Percentiles rank a stretch among this genome's conserved stretches.
These are phyloP conservation scores for Otis tarda DNA, from an alignment of 2,113 vertebrate genomes.

Conservation along the genomic window DNA sequence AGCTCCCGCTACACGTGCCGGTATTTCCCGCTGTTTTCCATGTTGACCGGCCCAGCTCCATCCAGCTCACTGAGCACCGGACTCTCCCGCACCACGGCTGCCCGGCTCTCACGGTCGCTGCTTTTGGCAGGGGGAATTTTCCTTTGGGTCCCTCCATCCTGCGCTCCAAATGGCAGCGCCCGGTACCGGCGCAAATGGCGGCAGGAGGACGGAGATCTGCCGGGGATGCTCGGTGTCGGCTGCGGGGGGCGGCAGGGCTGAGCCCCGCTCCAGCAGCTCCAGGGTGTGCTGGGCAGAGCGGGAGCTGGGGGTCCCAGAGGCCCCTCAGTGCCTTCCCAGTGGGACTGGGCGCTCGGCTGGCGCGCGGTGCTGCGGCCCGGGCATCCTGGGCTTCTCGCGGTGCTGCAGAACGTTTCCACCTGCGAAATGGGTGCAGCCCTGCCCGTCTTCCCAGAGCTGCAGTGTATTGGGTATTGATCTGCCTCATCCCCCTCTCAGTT, in stretches of 20 bases:
- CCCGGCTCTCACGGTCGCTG: fast-evolving
- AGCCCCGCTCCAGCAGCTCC: background rate
- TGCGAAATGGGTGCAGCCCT: background rate
- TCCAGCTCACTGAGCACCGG: background rate
- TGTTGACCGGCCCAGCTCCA: fast-evolving
- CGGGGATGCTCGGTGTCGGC: background rate
- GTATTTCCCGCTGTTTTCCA: background rate
- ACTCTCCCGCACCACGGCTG: background rate
- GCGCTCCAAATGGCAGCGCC: background rate
- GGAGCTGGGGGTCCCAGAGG: background rate
- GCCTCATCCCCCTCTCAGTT: background rate
- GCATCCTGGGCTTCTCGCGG: fast-evolving
- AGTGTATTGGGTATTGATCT: fast-evolving
- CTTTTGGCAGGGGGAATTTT: background rate
- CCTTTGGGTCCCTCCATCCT: background rate
- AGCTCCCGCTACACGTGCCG: background rate
- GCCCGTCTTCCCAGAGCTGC: background rate
- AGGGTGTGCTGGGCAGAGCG: background rate
- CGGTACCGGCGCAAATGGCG: background rate
- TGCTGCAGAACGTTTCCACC: background rate
- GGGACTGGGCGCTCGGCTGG: fast-evolving
- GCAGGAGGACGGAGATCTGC: fast-evolving
- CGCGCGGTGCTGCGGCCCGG: background rate
- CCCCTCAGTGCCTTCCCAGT: background rate
- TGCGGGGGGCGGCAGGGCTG: background rate